Conservation (phyloP, 2,113 vertebrate species). For the Porphyrio hochstetteri region DNA sequence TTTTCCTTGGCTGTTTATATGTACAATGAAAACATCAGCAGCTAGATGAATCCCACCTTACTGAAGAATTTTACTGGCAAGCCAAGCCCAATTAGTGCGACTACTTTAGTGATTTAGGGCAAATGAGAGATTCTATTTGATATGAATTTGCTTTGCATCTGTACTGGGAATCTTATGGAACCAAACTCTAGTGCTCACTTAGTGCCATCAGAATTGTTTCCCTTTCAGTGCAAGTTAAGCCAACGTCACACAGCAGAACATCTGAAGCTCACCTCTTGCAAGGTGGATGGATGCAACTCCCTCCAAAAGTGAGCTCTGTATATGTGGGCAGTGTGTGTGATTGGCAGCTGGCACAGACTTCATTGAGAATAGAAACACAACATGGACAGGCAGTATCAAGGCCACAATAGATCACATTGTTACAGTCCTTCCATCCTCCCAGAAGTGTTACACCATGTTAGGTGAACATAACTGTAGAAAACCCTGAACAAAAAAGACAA, state of each 20-base stretch:
- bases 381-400: not conserved
- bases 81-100: not conserved
- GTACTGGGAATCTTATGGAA: not conserved
- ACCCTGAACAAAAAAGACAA: not conserved
- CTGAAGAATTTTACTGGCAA: not conserved
- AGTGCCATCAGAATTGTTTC: not conserved
- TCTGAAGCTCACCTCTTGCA: not conserved
- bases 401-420: not conserved
- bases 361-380: not conserved
- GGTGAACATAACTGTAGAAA: not conserved
- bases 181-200: not conserved
- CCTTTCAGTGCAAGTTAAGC: not conserved
- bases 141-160: not conserved
- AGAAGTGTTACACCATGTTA: not conserved
- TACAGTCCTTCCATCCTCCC: not conserved
- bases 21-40: not conserved
- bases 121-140: not conserved
- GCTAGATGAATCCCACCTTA: not conserved
- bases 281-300: not conserved
- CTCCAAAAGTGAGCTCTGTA: not conserved
- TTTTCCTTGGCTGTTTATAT: not conserved
- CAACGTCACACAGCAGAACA: not conserved
- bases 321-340: fast-evolving
- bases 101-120: not conserved
- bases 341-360: not conserved